phyloP scores from a whole-genome alignment of 2,113 vertebrate species.

The Quiscalus mexicanus region DNA sequence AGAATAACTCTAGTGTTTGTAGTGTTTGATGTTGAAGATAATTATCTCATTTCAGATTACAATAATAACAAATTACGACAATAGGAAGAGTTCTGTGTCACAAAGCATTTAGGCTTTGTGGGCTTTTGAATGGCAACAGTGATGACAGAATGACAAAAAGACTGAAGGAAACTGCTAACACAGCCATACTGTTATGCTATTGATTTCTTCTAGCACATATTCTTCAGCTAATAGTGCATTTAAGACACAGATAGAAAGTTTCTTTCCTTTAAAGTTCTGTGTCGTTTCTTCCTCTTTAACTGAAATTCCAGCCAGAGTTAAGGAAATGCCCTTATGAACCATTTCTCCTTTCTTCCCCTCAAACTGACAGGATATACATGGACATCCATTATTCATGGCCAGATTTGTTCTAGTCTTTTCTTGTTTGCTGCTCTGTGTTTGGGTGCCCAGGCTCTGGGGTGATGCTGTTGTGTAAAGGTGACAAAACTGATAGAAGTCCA shows the following conservation, averaged over 20 bases:
- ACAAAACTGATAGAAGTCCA: slow-evolving; percentile 81
- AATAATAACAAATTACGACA: neutral
- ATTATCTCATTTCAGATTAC: neutral
- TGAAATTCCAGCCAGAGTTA: slow-evolving; percentile 78
- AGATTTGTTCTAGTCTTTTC: neutral
- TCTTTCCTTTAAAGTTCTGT: slow-evolving; percentile 79
- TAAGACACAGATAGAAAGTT: slow-evolving; percentile 58
- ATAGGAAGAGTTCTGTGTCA: neutral
- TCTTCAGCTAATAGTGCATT: slow-evolving; percentile 34
- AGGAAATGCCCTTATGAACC: slow-evolving; percentile 73
- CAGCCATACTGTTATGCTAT: neutral
- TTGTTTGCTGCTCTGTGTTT: slow-evolving; percentile 13
- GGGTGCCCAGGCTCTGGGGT: slow-evolving; percentile 67
- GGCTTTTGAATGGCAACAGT: neutral
- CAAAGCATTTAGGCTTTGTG: neutral
- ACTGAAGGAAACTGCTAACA: neutral
- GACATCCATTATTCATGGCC: slow-evolving; percentile 34
- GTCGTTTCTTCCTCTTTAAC: slow-evolving; percentile 83
- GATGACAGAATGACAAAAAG: neutral
- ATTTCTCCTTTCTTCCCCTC: slow-evolving; percentile 68
- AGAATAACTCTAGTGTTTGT: neutral
- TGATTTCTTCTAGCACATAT: neutral
- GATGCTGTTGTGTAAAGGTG: slow-evolving; percentile 78
- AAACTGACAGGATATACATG: neutral
- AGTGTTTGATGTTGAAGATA: neutral